phyloP scores from a whole-genome alignment of 2,797 vertebrate genomes.

The Sebastes nivosus region DNA sequence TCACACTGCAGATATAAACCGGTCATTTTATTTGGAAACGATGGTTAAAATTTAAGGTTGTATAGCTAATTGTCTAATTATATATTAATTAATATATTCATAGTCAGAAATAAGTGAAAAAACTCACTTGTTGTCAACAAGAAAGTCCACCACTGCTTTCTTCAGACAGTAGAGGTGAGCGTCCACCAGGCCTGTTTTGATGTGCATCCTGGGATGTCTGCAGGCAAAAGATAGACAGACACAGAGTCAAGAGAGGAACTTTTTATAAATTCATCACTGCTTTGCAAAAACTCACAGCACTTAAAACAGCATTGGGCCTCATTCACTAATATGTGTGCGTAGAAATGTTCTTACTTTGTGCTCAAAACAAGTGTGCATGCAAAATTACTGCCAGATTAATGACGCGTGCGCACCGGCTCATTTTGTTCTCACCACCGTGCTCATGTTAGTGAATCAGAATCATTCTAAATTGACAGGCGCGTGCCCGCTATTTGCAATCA shows the following conservation, averaged over 20 bases:
- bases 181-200: constrained; percentile 94
- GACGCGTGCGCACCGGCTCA: background rate
- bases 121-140: constrained; percentile 84
- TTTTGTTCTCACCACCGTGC: no score
- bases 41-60: background rate
- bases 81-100: background rate
- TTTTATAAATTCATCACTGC: background rate
- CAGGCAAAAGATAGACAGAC: constrained; percentile 5
- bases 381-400: background rate
- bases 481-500: background rate
- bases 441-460: background rate
- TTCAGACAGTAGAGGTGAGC: constrained; percentile 98
- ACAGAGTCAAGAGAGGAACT: background rate
- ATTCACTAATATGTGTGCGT: background rate
- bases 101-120: background rate
- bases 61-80: background rate
- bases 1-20: background rate
- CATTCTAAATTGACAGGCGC: background rate
- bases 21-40: background rate
- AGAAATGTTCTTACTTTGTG: background rate
- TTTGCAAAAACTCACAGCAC: background rate
- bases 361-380: background rate
- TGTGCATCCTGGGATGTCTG: constrained; percentile 94
- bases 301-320: background rate
- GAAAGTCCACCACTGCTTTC: constrained; percentile 94